Percentiles rank a stretch among this genome's conserved stretches.
Evolutionary conservation across 2,888 invertebrate genomes (phyloP).

Genomic region (Blomia tropicalis): DNA sequence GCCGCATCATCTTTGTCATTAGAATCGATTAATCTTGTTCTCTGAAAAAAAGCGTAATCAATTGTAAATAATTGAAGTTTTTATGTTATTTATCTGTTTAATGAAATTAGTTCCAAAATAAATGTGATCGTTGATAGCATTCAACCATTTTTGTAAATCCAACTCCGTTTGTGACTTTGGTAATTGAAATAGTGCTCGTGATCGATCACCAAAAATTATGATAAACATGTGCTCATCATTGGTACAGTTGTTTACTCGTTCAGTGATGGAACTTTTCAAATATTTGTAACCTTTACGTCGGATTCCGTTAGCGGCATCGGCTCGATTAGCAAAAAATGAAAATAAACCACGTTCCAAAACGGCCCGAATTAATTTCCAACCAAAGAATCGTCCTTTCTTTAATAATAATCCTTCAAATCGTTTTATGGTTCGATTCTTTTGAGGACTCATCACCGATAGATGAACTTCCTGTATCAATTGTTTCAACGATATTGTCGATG

Average conservation of each 20-base stretch:
- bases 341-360: conserved; percentile 51
- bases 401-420: conserved; percentile 50
- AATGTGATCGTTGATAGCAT: conserved; percentile 49
- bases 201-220: conserved; percentile 24
- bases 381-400: conserved; percentile 47
- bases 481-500: conserved; percentile 46
- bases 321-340: conserved; percentile 41
- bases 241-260: conserved; percentile 24
- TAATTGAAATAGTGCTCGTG: conserved; percentile 14
- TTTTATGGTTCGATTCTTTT: conserved; percentile 30
- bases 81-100: conserved; percentile 37
- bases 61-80: background rate
- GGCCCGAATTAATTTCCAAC: conserved; percentile 50
- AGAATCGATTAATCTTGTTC: conserved; percentile 34
- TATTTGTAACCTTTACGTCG: conserved; percentile 47
- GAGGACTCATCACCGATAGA: conserved; percentile 38
- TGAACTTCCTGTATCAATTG: conserved; percentile 46
- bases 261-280: conserved; percentile 46
- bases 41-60: too few species aligned
- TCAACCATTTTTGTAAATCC: conserved; percentile 46
- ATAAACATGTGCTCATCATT: conserved; percentile 16
- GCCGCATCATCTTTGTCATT: conserved; percentile 39
- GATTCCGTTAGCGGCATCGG: conserved; percentile 47
- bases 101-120: conserved; percentile 50
- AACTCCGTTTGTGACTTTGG: background rate